Conservation (phyloP, 2,888 invertebrate species). For the Tromatobia lineatoria region DNA sequence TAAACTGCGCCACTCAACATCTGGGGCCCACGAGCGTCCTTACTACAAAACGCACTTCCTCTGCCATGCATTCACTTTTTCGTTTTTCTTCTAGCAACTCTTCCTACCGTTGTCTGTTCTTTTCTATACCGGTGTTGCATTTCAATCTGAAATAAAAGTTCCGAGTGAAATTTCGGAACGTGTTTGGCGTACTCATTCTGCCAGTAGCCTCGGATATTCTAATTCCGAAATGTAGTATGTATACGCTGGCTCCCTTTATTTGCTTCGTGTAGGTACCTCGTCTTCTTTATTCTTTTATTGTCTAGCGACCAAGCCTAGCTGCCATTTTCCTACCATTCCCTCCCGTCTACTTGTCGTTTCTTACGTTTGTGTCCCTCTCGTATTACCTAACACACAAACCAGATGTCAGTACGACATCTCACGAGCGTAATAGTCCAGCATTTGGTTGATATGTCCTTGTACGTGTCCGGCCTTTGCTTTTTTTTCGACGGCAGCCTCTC, state of each 20-base stretch:
- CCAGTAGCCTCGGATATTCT: conserved; percentile 36
- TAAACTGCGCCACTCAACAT: conserved; percentile 52
- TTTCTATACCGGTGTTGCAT: conserved; percentile 27
- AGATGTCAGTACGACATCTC: conserved; percentile 13
- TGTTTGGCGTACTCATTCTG: conserved; percentile 35
- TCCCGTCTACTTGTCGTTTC: background rate
- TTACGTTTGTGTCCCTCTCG: conserved; percentile 17
- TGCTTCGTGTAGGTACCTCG: background rate
- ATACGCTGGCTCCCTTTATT: conserved; percentile 14
- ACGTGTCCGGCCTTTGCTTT: conserved; percentile 61
- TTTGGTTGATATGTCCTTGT: conserved; percentile 45
- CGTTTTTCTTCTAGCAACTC: conserved; percentile 7
- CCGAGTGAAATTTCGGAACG: conserved; percentile 54
- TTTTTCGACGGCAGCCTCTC: conserved; percentile 35
- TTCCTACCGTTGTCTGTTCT: conserved; percentile 9
- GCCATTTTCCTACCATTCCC: conserved; percentile 28
- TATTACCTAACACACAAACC: conserved; percentile 33
- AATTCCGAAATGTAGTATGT: conserved; percentile 22
- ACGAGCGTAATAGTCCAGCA: conserved; percentile 5
- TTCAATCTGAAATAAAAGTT: conserved; percentile 57
- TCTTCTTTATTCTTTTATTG: conserved; percentile 29
- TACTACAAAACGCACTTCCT: conserved; percentile 11
- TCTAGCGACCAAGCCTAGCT: background rate
- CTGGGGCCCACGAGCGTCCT: conserved; percentile 50
- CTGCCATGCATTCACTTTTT: background rate